Percentiles rank a stretch among this genome's conserved stretches.
Evolutionary conservation across 2,888 invertebrate species (phyloP).

Genomic region (Phaedon cochleariae): DNA sequence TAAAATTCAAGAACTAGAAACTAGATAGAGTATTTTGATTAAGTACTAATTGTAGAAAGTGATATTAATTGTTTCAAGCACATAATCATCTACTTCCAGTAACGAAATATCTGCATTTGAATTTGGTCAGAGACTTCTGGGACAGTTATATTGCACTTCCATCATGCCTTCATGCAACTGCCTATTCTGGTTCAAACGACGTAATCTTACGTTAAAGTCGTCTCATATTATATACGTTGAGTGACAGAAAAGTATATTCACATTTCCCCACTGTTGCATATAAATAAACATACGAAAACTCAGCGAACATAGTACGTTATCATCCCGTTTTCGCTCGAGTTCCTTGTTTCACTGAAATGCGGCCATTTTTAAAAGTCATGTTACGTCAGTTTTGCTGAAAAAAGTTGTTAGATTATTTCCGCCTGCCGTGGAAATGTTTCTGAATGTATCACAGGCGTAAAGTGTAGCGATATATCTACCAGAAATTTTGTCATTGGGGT

Average conservation of each 20-base stretch:
- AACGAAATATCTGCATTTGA: no score
- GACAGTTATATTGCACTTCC: no score
- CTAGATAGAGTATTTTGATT: no score
- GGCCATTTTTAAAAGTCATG: constrained; percentile 38
- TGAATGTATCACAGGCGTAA: constrained; percentile 25
- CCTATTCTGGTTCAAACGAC: constrained; percentile 25
- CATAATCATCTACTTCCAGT: no score
- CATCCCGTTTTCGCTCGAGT: constrained; percentile 29
- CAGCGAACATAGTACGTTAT: constrained; percentile 26
- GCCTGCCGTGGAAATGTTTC: constrained; percentile 27
- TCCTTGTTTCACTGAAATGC: constrained; percentile 29
- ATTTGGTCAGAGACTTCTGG: no score
- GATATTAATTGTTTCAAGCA: no score
- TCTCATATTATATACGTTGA: constrained; percentile 29
- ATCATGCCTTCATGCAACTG: constrained; percentile 19
- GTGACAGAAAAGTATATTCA: constrained; percentile 31
- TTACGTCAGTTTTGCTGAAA: constrained; percentile 32
- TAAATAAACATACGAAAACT: constrained; percentile 23
- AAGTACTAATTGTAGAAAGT: no score
- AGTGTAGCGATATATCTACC: constrained; percentile 26
- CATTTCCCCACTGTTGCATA: constrained; percentile 29
- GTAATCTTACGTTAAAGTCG: constrained; percentile 28
- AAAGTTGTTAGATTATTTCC: constrained; percentile 28
- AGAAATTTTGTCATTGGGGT: constrained; percentile 20
- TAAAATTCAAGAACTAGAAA: no score